These are phyloP conservation scores for Zaprionus gabonicus DNA, from an alignment of 1,140 invertebrate genomes.

Conservation along the genomic window DNA sequence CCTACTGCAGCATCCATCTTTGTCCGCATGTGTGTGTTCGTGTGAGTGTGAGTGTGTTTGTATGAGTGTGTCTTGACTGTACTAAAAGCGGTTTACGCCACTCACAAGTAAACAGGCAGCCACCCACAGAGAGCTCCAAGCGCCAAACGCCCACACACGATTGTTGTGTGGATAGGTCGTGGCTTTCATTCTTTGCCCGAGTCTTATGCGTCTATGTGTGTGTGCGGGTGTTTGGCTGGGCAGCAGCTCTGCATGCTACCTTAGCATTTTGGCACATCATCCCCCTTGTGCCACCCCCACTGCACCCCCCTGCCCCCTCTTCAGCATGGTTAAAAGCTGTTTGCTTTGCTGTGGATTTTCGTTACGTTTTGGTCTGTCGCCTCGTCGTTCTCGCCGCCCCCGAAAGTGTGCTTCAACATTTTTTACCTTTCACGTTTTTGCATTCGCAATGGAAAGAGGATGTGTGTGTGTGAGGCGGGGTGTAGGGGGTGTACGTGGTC, in stretches of 20 bases:
- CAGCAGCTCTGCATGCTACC: conserved; percentile 25
- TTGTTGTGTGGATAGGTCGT: conserved; percentile 83
- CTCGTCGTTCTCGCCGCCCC: conserved; percentile 17
- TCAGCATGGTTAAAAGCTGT: conserved; percentile 65
- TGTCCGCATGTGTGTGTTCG: conserved; percentile 21
- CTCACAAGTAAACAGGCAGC: conserved; percentile 68
- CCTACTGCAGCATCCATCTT: conserved; percentile 66
- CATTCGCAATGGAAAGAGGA: conserved; percentile 57
- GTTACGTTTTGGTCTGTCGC: conserved; percentile 65
- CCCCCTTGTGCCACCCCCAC: conserved; percentile 1
- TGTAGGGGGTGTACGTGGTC: conserved; percentile 14
- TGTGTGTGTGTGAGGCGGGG: conserved; percentile 23
- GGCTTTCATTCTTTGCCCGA: conserved; percentile 61
- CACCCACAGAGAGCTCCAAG: conserved; percentile 40
- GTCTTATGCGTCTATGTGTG: conserved; percentile 20
- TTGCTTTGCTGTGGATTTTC: conserved; percentile 78
- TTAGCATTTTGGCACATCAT: conserved; percentile 40
- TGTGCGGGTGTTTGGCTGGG: not conserved
- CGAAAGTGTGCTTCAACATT: conserved; percentile 50
- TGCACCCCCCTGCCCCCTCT: not conserved
- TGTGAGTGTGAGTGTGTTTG: conserved; percentile 34
- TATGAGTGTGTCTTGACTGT: conserved; percentile 48
- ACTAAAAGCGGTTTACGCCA: conserved; percentile 80
- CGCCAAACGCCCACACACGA: conserved; percentile 73
- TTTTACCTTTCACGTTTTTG: conserved; percentile 68